These are phyloP conservation scores for Apostichopus leukothele DNA, from an alignment of 53 echinoderm and acorn worm species.

Conservation along the genomic window DNA sequence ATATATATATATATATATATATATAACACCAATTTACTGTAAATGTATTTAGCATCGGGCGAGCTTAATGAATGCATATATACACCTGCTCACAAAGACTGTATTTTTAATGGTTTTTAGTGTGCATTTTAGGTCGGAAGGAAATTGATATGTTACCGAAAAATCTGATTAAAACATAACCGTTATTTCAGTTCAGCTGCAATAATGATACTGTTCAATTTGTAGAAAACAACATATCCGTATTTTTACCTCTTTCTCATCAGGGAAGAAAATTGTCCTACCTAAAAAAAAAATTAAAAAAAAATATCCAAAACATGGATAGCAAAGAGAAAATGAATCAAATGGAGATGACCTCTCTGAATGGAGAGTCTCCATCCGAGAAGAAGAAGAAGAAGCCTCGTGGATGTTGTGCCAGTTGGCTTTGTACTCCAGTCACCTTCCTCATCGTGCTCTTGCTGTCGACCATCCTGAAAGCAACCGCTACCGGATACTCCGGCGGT, in stretches of 20 bases:
- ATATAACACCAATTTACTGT: too few species aligned
- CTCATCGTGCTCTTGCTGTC: conserved; percentile 33
- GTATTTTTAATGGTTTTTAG: too few species aligned
- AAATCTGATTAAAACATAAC: too few species aligned
- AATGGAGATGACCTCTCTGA: conserved; percentile 4
- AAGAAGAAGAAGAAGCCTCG: background rate
- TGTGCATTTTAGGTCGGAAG: too few species aligned
- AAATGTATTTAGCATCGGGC: too few species aligned
- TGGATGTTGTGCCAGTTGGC: background rate
- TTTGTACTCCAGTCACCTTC: conserved; percentile 33
- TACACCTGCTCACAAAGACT: too few species aligned
- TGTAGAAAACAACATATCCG: too few species aligned
- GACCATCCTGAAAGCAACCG: conserved; percentile 50
- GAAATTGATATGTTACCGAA: too few species aligned
- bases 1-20: too few species aligned
- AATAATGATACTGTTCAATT: too few species aligned
- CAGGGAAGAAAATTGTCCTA: background rate
- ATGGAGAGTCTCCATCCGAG: background rate
- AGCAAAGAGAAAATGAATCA: conserved; percentile 16
- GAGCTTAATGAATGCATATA: too few species aligned
- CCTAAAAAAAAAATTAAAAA: background rate
- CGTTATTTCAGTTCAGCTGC: too few species aligned
- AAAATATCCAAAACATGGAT: background rate
- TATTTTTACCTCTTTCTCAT: background rate
- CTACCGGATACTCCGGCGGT: conserved; percentile 68